A percentile compares a stretch with the other conserved stretches of the same genome.
Evolutionary conservation across 2,113 vertebrate genomes (phyloP).

Genomic region (Pipra filicauda): DNA sequence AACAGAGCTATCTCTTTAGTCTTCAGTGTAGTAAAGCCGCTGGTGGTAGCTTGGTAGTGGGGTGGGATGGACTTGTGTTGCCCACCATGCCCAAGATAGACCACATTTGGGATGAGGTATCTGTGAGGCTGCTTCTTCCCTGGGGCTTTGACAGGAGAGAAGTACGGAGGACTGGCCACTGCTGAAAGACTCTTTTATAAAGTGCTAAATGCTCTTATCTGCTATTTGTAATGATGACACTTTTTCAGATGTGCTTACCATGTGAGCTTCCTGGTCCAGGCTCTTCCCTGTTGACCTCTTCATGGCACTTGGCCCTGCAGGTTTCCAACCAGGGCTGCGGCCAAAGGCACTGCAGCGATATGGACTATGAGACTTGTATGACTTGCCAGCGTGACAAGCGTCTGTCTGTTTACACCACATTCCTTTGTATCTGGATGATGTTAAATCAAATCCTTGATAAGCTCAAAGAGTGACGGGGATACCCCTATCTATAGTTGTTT

Average conservation of each 20-base stretch:
- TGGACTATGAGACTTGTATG: background rate
- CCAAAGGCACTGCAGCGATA: background rate
- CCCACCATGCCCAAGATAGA: rapidly evolving
- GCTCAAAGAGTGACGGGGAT: background rate
- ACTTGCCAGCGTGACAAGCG: rapidly evolving
- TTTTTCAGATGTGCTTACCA: background rate
- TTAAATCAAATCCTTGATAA: background rate
- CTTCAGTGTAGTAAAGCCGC: background rate
- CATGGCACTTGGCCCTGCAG: background rate
- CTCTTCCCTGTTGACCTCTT: background rate
- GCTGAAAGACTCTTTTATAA: background rate
- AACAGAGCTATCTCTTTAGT: background rate
- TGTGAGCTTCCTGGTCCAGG: background rate
- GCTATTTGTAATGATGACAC: background rate
- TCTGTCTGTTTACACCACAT: background rate
- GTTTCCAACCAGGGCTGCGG: background rate
- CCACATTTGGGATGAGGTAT: background rate
- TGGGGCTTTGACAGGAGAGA: background rate
- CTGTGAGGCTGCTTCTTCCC: background rate
- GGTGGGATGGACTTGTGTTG: background rate
- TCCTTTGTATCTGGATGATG: background rate
- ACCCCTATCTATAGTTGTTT: background rate
- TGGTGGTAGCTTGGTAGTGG: background rate
- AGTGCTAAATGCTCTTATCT: rapidly evolving
- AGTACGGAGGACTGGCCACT: background rate